Evolutionary conservation across 2,888 invertebrate genomes (phyloP), one percentile per base, ranked within the genome.

Genomic region (Callimorpha dominula): DNA sequence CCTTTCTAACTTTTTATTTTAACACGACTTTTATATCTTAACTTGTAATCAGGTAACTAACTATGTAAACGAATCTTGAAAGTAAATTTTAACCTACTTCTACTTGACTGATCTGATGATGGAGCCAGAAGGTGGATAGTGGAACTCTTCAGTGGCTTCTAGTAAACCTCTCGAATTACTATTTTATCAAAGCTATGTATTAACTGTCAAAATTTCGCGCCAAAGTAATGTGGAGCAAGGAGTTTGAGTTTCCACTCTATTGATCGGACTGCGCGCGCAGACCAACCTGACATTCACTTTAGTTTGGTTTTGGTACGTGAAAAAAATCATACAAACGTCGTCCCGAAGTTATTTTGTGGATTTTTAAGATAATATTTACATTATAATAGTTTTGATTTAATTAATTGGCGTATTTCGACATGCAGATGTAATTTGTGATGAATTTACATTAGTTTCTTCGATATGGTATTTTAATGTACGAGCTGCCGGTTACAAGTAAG

Each of bases 251-350:
- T 31, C 15, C 6, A 62, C 46, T 52, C 64, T 89, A 94, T 93
- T 88, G 94, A 94, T 92, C 88, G 71, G 17, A 54, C 15, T 94
- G 95, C 95, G 95, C 94, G 95, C 95, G 95, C 95, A 94, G 64
- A 54, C 52, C 42, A 62, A 83, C 81, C 69, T 84, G 80, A 84
- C 90, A 92, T 89, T 91, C 88, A 74, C 79, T 81, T 75, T 80
- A 81, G 78, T 88, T 89, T 91, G 89, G 75, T 80, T 82, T 74
- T 81, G 81, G 78, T 88, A 85, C 77, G 86, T 88, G 90, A 91
- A 90, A 91, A 91, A 92, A 90, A 83, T 86, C 85, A 81, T 81
- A 75, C 80, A 87, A 87, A 76, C 76, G 72, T 69, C 80, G 80
- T 74, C 77, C 78, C 80, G 84, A 90, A 90, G 90, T 92, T 92